These are phyloP conservation scores for Eurypyga helias DNA, from an alignment of 2,113 vertebrate genomes.

Conservation along the genomic window DNA sequence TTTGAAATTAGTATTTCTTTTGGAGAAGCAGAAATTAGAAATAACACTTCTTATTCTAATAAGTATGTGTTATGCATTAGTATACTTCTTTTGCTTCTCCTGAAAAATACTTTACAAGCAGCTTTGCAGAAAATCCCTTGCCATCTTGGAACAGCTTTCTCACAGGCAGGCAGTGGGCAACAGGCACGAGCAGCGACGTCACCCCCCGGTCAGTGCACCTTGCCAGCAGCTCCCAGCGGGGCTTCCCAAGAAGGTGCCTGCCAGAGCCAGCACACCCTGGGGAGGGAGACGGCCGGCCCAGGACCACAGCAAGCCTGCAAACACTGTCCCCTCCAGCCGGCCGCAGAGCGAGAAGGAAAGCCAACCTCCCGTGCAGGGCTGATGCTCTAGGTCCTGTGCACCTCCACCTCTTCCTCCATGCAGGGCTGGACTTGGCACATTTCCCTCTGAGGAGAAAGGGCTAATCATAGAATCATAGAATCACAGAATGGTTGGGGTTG, in stretches of 20 bases:
- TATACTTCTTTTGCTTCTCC: background rate
- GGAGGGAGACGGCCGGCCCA: background rate
- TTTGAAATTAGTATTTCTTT: background rate
- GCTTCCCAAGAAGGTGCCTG: background rate
- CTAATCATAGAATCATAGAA: too few species aligned
- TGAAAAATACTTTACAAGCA: background rate
- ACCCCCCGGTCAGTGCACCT: accelerated
- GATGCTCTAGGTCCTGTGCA: background rate
- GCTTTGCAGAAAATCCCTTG: background rate
- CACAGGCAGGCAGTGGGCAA: background rate
- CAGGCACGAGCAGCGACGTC: accelerated
- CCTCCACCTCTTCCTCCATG: background rate
- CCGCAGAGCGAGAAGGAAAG: background rate
- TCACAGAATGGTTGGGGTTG: too few species aligned
- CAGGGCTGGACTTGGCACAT: background rate
- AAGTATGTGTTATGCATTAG: background rate
- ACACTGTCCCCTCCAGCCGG: background rate
- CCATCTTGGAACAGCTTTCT: background rate
- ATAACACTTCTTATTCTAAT: background rate
- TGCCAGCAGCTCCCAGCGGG: background rate
- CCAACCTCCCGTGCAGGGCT: accelerated
- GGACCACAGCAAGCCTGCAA: background rate
- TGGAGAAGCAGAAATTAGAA: background rate
- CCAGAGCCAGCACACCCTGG: background rate
- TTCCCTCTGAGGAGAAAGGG: background rate